A percentile compares a stretch with the other conserved stretches of the same genome.
Conservation (phyloP, 2,888 invertebrate species). For the Dascillus cervinus region DNA sequence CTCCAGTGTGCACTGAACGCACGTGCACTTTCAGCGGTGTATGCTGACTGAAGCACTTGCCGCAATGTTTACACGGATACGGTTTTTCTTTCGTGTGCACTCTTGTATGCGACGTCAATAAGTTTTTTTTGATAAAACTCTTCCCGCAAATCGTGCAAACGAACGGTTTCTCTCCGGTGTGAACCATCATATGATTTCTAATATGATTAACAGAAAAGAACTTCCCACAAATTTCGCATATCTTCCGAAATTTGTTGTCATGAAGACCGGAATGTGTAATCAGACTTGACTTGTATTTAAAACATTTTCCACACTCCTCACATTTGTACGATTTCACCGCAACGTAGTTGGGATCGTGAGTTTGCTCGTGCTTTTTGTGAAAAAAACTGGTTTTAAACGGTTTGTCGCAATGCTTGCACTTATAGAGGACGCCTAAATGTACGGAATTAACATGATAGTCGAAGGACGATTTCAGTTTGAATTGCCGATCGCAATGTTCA, state of each 20-base stretch:
- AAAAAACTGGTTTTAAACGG: conserved; percentile 39
- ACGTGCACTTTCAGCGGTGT: conserved; percentile 16
- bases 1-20: conserved; percentile 18
- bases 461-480: conserved; percentile 4
- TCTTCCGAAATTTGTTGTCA: background rate
- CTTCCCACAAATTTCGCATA: conserved; percentile 36
- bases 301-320: conserved; percentile 14
- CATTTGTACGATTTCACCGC: conserved; percentile 25
- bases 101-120: conserved; percentile 25
- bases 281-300: conserved; percentile 1
- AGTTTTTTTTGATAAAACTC: conserved; percentile 25
- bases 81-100: conserved; percentile 31
- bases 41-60: conserved; percentile 26
- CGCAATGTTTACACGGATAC: conserved; percentile 26
- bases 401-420: conserved; percentile 45
- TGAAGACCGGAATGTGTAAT: conserved; percentile 9
- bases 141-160: conserved; percentile 31
- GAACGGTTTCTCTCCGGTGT: conserved; percentile 34
- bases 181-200: conserved; percentile 31
- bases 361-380: conserved; percentile 13
- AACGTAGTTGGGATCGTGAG: conserved; percentile 15
- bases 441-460: conserved; percentile 41
- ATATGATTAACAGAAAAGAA: conserved; percentile 14
- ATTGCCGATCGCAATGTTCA: conserved; percentile 11
- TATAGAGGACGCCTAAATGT: conserved; percentile 43